Evolutionary conservation across 2,797 vertebrate genomes (phyloP).

Genomic region (Myotis pilosus): DNA sequence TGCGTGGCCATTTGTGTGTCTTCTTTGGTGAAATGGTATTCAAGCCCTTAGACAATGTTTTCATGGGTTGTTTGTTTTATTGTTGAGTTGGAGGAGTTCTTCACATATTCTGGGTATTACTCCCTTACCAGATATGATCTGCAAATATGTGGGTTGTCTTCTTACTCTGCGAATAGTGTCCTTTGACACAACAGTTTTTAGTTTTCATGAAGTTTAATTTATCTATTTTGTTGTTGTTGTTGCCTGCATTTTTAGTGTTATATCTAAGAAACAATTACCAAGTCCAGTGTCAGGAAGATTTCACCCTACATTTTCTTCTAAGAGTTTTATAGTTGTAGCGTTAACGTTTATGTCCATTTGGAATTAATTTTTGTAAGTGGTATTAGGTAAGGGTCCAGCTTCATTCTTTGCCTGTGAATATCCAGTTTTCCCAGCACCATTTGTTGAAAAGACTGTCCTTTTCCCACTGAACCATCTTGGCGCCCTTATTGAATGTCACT

Average conservation of each 20-base stretch:
- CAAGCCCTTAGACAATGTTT: background rate
- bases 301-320: background rate
- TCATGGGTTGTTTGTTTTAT: background rate
- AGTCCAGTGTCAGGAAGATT: background rate
- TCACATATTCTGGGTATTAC: background rate
- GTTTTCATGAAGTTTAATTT: background rate
- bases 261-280: background rate
- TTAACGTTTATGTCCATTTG: background rate
- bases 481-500: background rate
- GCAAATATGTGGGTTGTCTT: background rate
- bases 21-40: background rate
- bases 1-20: background rate
- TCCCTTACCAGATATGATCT: background rate
- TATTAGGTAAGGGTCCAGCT: background rate
- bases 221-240: background rate
- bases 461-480: background rate
- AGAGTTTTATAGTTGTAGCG: background rate
- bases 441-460: background rate
- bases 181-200: background rate
- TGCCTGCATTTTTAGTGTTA: background rate
- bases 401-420: background rate
- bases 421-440: background rate
- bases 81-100: background rate
- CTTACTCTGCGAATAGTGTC: background rate
- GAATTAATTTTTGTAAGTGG: background rate